A percentile compares a stretch with the other conserved stretches of the same genome.
Conservation (phyloP, 2,797 vertebrate genomes). For the Pteropus rufus region DNA sequence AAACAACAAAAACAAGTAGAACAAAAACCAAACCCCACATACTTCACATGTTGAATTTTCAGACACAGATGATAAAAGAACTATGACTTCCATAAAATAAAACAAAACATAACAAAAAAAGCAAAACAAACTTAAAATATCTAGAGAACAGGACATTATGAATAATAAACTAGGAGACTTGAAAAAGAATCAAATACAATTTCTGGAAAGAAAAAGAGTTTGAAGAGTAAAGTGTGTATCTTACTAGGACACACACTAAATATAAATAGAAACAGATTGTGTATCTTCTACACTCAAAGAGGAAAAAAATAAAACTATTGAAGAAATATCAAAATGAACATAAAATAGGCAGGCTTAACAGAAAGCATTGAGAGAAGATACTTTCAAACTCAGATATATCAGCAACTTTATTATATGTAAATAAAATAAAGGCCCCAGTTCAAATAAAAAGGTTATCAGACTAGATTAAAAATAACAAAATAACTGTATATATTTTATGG, state of each 20-base stretch:
- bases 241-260: neutral
- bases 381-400: neutral
- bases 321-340: neutral
- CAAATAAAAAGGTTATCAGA: constrained; percentile 2
- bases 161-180: neutral
- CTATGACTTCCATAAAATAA: neutral
- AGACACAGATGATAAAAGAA: neutral
- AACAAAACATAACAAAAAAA: neutral
- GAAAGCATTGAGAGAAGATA: neutral
- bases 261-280: neutral
- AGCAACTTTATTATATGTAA: neutral
- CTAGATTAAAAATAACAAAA: neutral
- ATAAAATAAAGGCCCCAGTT: neutral
- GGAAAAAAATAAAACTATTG: neutral
- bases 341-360: neutral
- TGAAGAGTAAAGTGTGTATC: neutral
- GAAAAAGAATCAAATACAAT: neutral
- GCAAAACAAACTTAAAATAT: neutral
- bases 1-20: neutral
- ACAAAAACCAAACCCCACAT: neutral
- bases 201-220: constrained; percentile 1
- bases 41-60: neutral
- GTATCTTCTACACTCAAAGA: neutral
- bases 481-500: neutral
- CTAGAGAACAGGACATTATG: neutral